These are phyloP conservation scores for Trachythela sp. DNA, from an alignment of 64 coral and sea anemone species.

Conservation along the genomic window DNA sequence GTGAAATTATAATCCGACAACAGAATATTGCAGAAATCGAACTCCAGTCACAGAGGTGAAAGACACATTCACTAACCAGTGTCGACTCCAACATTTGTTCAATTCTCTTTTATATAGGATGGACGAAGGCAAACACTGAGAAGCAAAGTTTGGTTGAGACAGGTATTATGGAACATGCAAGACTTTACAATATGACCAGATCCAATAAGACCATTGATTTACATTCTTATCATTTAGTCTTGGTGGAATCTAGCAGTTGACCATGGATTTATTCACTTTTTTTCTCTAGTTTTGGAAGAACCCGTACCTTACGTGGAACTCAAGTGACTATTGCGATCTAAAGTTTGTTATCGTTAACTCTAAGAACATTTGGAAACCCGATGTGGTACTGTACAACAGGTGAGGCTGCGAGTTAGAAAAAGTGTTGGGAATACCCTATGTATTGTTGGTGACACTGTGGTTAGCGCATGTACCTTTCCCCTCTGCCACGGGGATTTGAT, in stretches of 20 bases:
- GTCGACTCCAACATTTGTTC: no score
- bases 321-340: slow-evolving; percentile 55
- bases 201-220: no score
- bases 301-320: slow-evolving; percentile 75
- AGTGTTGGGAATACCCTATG: no score
- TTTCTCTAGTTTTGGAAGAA: slow-evolving; percentile 69
- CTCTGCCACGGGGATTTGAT: no score
- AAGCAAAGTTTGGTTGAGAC: slow-evolving; percentile 73
- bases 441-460: no score
- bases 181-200: no score
- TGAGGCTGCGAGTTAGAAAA: slow-evolving; percentile 8
- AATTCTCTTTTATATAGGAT: slow-evolving; percentile 28
- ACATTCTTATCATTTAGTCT: no score
- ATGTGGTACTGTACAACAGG: slow-evolving; percentile 95
- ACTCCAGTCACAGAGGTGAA: no score
- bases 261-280: not conserved
- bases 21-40: no score
- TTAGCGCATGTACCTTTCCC: no score
- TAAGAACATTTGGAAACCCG: slow-evolving; percentile 76
- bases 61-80: no score
- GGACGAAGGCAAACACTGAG: slow-evolving; percentile 62
- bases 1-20: no score
- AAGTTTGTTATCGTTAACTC: slow-evolving; percentile 63
- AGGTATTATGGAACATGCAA: slow-evolving; percentile 36
- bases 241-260: not conserved